A percentile compares a stretch with the other conserved stretches of the same genome.
phyloP scores from a whole-genome alignment of 2,888 invertebrate genomes.

The Perithous albicinctus region DNA sequence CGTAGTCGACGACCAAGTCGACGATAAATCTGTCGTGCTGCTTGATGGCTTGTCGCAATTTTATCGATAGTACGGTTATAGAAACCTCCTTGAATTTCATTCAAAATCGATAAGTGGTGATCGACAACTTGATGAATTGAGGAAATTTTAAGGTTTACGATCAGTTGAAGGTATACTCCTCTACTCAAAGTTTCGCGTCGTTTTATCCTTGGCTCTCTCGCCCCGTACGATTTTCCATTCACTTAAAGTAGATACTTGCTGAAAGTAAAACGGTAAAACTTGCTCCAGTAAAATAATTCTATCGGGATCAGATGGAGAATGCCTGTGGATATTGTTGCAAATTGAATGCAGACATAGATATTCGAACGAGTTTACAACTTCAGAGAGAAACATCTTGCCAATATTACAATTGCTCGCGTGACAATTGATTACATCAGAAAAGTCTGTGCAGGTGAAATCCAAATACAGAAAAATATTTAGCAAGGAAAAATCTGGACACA shows the following conservation, averaged over 20 bases:
- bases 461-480: too few relatives aligned
- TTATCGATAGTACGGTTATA: constrained; percentile 1
- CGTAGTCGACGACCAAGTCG: constrained; percentile 8
- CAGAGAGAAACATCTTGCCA: too few relatives aligned
- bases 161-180: not conserved
- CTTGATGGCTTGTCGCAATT: constrained; percentile 10
- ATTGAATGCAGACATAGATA: not conserved
- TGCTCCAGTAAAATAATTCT: not conserved
- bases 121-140: not conserved
- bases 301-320: constrained; percentile 7
- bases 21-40: constrained; percentile 26
- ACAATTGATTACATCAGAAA: too few relatives aligned
- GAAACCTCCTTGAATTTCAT: constrained; percentile 23
- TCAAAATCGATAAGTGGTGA: constrained; percentile 21
- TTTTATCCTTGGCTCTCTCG: not conserved
- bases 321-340: not conserved
- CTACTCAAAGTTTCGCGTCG: not conserved
- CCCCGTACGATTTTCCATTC: constrained; percentile 1
- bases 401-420: too few relatives aligned
- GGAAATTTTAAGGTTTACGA: not conserved
- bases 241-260: constrained; percentile 3
- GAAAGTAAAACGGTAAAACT: not conserved
- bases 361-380: not conserved
- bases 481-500: not conserved
- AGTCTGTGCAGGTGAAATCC: not conserved